A percentile compares a stretch with the other conserved stretches of the same genome.
phyloP scores from a whole-genome alignment of 2,797 vertebrate species.

The Percopsis omiscomaycus region DNA sequence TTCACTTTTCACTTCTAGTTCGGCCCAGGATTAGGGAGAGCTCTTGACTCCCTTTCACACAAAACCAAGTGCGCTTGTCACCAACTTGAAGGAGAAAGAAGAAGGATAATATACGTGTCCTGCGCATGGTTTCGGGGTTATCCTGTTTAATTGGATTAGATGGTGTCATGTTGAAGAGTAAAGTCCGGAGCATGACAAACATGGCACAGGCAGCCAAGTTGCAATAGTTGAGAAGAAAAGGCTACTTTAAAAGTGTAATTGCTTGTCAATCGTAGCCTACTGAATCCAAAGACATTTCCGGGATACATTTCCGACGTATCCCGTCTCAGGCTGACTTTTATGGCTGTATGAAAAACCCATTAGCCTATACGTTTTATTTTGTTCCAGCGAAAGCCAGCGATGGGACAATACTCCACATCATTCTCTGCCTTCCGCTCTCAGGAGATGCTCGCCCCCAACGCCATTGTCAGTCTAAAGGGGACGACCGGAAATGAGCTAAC shows the following conservation, averaged over 20 bases:
- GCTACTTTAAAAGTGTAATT: too few species aligned
- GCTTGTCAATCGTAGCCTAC: too few species aligned
- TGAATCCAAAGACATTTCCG: too few species aligned
- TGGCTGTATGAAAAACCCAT: too few species aligned
- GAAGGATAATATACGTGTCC: constrained; percentile 65
- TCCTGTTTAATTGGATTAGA: constrained; percentile 83
- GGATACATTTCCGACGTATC: too few species aligned
- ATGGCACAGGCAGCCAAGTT: constrained; percentile 7
- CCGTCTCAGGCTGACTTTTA: too few species aligned
- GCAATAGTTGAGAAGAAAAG: too few species aligned
- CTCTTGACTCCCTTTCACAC: constrained; percentile 76
- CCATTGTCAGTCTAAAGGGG: neutral
- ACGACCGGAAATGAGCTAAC: constrained; percentile 6
- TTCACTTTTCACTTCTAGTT: constrained; percentile 68
- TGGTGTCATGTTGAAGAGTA: constrained; percentile 67
- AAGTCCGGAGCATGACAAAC: constrained; percentile 64
- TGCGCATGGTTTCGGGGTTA: constrained; percentile 61
- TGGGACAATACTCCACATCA: neutral
- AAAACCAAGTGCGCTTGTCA: constrained; percentile 74
- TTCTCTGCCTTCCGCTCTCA: neutral
- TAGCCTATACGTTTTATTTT: too few species aligned
- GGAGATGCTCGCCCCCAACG: neutral
- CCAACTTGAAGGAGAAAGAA: constrained; percentile 65
- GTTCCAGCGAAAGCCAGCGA: neutral
- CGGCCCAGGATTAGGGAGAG: constrained; percentile 69